Evolutionary conservation across 2,113 vertebrate genomes (phyloP).

Genomic region (Clarias magur): DNA sequence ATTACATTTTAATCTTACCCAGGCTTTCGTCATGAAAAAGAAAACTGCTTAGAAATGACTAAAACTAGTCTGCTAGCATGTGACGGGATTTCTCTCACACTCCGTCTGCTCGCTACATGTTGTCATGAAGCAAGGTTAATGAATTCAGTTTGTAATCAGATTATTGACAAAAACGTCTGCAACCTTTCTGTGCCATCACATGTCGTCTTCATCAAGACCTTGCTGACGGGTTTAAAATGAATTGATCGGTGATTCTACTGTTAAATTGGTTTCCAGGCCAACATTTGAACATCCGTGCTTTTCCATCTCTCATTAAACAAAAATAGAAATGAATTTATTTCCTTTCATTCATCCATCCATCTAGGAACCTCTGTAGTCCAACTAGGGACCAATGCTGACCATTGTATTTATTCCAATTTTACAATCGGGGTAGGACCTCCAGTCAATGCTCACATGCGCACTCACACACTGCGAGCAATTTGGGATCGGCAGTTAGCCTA

Average conservation of each 20-base stretch:
- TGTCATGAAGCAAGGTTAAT: neutral
- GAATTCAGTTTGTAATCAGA: neutral
- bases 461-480: too few species aligned
- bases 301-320: neutral
- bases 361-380: too few species aligned
- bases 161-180: neutral
- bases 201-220: neutral
- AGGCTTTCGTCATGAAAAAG: neutral
- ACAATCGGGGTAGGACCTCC: too few species aligned
- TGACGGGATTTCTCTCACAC: neutral
- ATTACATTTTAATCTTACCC: neutral
- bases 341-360: too few species aligned
- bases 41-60: neutral
- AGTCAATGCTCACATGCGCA: too few species aligned
- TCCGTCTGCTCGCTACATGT: neutral
- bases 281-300: neutral
- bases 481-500: too few species aligned
- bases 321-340: neutral
- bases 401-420: too few species aligned
- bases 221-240: neutral
- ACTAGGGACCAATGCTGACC: too few species aligned
- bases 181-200: neutral
- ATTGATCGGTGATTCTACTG: neutral
- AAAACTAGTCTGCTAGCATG: neutral
- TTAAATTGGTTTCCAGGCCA: neutral